A percentile compares a stretch with the other conserved stretches of the same genome.
Evolutionary conservation across 2,797 vertebrate species (phyloP).

Genomic region (Lacerta bilineata): DNA sequence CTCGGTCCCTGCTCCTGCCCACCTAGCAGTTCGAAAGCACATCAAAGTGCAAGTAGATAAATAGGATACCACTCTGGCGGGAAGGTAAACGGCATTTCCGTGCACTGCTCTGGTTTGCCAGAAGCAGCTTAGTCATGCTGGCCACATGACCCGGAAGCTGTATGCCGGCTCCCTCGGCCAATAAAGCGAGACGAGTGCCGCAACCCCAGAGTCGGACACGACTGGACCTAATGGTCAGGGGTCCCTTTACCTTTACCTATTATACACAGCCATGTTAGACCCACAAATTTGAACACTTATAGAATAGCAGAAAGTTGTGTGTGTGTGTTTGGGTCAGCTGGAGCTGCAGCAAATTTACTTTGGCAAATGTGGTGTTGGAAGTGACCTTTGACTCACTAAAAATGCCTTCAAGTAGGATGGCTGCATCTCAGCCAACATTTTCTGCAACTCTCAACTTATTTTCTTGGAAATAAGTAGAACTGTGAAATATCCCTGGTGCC

Average conservation of each 20-base stretch:
- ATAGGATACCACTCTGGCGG: too few species aligned
- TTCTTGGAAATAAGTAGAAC: constrained; percentile 7
- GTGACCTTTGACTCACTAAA: background rate
- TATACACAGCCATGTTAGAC: background rate
- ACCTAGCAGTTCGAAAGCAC: too few species aligned
- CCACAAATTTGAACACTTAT: background rate
- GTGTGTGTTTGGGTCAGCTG: background rate
- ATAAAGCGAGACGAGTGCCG: too few species aligned
- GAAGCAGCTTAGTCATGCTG: too few species aligned
- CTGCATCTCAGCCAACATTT: constrained; percentile 4
- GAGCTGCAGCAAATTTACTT: background rate
- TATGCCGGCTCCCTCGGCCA: too few species aligned
- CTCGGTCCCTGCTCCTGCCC: too few species aligned
- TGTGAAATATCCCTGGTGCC: constrained; percentile 14
- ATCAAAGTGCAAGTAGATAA: too few species aligned
- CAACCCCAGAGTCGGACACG: too few species aligned
- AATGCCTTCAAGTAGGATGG: background rate
- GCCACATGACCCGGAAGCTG: too few species aligned
- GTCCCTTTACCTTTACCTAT: background rate
- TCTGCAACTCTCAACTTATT: background rate
- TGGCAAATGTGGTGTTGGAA: background rate
- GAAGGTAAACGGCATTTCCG: too few species aligned
- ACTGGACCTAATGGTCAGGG: too few species aligned
- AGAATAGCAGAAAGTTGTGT: background rate
- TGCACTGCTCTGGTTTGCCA: too few species aligned